Base-by-base conservation (phyloP, 2,797 vertebrate species). In the Caiman crocodilus region DNA sequence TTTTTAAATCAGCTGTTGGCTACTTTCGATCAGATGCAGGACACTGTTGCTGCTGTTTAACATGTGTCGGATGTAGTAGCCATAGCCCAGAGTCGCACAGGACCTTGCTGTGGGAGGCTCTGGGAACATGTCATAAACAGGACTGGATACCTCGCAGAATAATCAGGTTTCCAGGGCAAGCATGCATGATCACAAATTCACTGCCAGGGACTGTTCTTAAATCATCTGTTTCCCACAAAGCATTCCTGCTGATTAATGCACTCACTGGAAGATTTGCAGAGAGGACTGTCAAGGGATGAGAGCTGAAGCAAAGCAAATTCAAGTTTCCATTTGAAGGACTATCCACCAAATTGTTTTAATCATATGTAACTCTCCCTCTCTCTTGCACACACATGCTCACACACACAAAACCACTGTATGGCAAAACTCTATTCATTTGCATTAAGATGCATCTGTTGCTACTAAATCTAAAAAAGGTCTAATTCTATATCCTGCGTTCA, bases 101-200 rank as follows among this genome's bases (percentile, higher is more conserved):
- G 60, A 57, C 57, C 21, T 74, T 21, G 17, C 23, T 25, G 30
- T 32, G 1, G 2, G 79, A 59, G 26, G 73, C 1, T 2, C 25
- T 0, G 50, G 56, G n/a, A 77, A 50, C 0, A 23, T 26, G 16
- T 55, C 56, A 11, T 3, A 57, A 17, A 1, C 73, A 50, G 0
- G 16, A 83, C 23, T 6, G 73, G 84, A 59, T 30, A 80, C 89
- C 69, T 50, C 76, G 25, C 25, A 1, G 0, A 6, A 7, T 56
- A 5, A 0, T 35, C 30, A 80, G 42, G 12, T 71, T 93, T 65
- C 25, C 15, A 11, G 35, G 26, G 59, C 76, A 42, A 78, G 15
- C 20, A 10, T 16, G 56, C 75, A 20, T 5, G n/a, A 55, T n/a
- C 60, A 26, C 26, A 1, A 1, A 64, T 95, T 63, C 74, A 2